phyloP scores from a whole-genome alignment of 2,797 vertebrate species.

The Ctenopoma multispine region DNA sequence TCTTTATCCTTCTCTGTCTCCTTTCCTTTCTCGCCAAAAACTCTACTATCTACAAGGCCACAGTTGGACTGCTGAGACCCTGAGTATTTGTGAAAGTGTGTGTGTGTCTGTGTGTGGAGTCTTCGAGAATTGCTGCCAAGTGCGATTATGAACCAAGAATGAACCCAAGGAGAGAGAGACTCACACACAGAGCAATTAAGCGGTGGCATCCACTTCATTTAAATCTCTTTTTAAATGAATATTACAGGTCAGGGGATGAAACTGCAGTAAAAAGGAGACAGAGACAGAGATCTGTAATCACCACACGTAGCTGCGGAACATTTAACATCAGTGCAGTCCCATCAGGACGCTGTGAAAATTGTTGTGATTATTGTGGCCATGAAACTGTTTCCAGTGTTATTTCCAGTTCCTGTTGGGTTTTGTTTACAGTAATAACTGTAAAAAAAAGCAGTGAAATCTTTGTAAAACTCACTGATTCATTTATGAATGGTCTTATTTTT shows the following conservation, averaged over 20 bases:
- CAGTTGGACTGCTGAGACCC: constrained; percentile 39
- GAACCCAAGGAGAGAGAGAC: constrained; percentile 25
- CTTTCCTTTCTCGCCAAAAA: background rate
- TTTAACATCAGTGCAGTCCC: background rate
- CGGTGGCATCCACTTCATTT: constrained; percentile 38
- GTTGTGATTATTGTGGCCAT: background rate
- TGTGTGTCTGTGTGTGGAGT: constrained; percentile 6
- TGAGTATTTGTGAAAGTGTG: constrained; percentile 19
- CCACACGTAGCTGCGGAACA: background rate
- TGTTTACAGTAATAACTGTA: too few species aligned
- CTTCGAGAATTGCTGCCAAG: constrained; percentile 27
- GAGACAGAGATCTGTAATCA: constrained; percentile 5
- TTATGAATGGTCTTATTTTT: too few species aligned
- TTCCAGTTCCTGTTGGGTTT: background rate
- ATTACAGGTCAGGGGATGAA: constrained; percentile 31
- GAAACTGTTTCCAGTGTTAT: background rate
- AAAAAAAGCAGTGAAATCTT: background rate
- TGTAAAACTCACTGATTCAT: background rate
- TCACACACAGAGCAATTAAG: constrained; percentile 17
- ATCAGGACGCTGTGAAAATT: background rate
- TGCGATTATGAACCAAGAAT: constrained; percentile 35
- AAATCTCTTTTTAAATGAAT: constrained; percentile 11
- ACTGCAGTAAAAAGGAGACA: background rate
- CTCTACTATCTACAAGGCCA: constrained; percentile 52
- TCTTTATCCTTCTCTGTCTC: constrained; percentile 8